Percentiles rank a stretch among this genome's conserved stretches.
phyloP scores from a whole-genome alignment of 2,888 invertebrate species.

The Pollenia amentaria region DNA sequence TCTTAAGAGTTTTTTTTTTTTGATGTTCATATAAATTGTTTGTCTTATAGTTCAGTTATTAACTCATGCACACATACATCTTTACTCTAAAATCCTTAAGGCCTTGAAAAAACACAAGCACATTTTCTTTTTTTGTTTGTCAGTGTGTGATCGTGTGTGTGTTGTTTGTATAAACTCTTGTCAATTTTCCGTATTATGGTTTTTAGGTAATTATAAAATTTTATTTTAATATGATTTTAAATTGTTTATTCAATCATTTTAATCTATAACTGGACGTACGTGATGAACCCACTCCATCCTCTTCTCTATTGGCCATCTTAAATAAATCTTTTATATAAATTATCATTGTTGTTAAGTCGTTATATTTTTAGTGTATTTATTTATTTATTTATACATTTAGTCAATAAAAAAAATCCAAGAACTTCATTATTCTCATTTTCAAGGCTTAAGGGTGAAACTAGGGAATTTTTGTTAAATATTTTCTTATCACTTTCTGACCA shows the following conservation, averaged over 20 bases:
- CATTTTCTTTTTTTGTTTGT: not conserved
- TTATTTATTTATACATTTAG: conserved; percentile 45
- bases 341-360: conserved; percentile 52
- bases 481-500: conserved; percentile 52
- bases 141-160: not conserved
- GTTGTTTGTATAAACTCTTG: not conserved
- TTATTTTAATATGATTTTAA: conserved; percentile 65
- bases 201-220: conserved; percentile 67
- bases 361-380: conserved; percentile 49
- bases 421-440: conserved; percentile 55
- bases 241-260: conserved; percentile 70
- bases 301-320: conserved; percentile 20
- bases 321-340: conserved; percentile 59
- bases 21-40: conserved; percentile 33
- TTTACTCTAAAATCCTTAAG: conserved; percentile 17
- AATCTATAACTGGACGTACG: conserved; percentile 63
- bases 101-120: conserved; percentile 18
- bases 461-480: not conserved
- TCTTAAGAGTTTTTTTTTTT: conserved; percentile 45
- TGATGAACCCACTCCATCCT: not conserved
- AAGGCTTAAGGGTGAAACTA: conserved; percentile 45
- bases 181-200: conserved; percentile 55
- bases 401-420: conserved; percentile 26
- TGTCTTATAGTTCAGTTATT: conserved; percentile 30
- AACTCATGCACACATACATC: not conserved